Evolutionary conservation across 2,888 invertebrate genomes (phyloP).

Genomic region (Rugalucina vietnamica): DNA sequence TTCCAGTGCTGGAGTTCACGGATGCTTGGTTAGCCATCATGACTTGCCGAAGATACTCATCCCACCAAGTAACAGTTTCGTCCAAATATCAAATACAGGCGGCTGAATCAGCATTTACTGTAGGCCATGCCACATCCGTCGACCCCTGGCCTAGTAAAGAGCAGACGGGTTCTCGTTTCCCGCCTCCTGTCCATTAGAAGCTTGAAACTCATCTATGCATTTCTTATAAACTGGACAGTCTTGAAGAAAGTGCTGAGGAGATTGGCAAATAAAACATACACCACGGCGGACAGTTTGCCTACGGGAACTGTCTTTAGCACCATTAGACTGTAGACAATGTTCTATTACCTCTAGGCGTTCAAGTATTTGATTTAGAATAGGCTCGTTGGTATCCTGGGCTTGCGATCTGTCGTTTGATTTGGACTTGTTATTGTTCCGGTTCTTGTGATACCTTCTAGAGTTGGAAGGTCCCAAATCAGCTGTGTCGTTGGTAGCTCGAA

Average conservation of each 20-base stretch:
- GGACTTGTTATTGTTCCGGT: too few relatives aligned
- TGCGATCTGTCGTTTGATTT: too few relatives aligned
- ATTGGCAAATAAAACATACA: neutral
- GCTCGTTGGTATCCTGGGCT: too few relatives aligned
- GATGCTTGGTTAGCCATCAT: neutral
- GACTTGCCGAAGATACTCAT: neutral
- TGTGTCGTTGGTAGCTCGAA: neutral
- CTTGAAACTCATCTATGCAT: neutral
- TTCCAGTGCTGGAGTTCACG: neutral
- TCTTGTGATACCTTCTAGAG: neutral
- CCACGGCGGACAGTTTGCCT: neutral
- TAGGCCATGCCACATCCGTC: neutral
- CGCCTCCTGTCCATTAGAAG: neutral
- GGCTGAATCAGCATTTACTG: too few relatives aligned
- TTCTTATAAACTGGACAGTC: neutral
- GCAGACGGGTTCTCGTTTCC: slow-evolving; percentile 4
- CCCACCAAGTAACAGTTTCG: neutral
- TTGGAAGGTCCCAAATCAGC: neutral
- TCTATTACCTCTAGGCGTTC: neutral
- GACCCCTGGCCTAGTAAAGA: slow-evolving; percentile 8
- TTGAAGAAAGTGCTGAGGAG: neutral
- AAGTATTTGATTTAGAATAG: neutral
- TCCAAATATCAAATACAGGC: neutral
- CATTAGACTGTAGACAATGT: neutral
- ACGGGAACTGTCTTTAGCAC: neutral